These are phyloP conservation scores for Forficula auricularia DNA, from an alignment of 1,140 invertebrate species.

Conservation along the genomic window DNA sequence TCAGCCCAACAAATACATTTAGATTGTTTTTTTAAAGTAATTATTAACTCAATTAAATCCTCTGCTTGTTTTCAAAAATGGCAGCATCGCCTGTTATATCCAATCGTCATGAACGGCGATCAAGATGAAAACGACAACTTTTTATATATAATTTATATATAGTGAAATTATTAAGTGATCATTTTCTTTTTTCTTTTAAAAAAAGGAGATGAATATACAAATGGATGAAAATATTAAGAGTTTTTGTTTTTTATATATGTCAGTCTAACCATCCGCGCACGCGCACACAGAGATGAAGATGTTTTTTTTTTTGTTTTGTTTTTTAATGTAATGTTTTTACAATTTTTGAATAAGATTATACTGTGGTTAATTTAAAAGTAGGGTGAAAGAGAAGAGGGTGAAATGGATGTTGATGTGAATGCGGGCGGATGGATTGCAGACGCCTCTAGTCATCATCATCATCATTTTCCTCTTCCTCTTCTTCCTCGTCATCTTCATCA, in stretches of 20 bases:
- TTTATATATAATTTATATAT: no score
- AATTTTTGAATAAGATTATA: background rate
- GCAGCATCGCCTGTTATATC: no score
- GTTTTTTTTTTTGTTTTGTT: conserved; percentile 3
- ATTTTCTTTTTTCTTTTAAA: conserved; percentile 24
- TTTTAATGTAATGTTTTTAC: conserved; percentile 12
- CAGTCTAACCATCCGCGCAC: conserved; percentile 17
- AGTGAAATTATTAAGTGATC: conserved; percentile 1
- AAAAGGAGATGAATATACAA: conserved; percentile 21
- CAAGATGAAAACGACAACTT: no score
- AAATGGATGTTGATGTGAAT: conserved; percentile 21
- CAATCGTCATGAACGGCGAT: no score
- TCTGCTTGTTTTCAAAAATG: no score
- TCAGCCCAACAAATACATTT: no score
- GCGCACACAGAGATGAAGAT: conserved; percentile 17
- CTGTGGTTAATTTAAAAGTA: background rate
- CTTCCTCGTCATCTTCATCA: conserved; percentile 35
- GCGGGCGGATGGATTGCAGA: conserved; percentile 28
- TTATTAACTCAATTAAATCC: no score
- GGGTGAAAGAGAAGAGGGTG: conserved; percentile 24
- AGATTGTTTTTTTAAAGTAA: no score
- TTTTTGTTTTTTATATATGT: conserved; percentile 12
- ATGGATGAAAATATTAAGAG: conserved; percentile 10
- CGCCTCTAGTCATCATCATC: conserved; percentile 33
- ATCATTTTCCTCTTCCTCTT: conserved; percentile 32